Conservation (phyloP, 1,140 invertebrate species). For the Drosophila sturtevanti region DNA sequence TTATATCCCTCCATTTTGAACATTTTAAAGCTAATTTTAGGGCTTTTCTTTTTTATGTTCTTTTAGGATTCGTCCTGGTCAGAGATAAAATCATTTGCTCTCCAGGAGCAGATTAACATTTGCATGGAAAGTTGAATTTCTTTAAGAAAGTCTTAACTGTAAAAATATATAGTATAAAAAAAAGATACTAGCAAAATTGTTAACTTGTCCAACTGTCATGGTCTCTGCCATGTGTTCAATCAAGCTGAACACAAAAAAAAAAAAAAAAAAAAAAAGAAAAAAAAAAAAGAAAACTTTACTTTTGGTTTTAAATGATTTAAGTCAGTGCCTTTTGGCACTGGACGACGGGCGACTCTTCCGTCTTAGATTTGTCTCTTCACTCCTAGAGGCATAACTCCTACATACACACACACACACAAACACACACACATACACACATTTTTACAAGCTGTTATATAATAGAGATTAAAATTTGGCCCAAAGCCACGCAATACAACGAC, state of each 20-base stretch:
- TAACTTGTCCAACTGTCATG: slow-evolving; percentile 47
- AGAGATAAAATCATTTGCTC: too few relatives aligned
- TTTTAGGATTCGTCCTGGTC: too few relatives aligned
- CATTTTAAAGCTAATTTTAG: too few relatives aligned
- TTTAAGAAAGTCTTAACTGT: not conserved
- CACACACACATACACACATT: slow-evolving; percentile 4
- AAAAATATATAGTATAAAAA: not conserved
- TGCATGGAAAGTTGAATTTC: not conserved
- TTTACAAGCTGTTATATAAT: slow-evolving; percentile 45
- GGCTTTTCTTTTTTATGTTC: too few relatives aligned
- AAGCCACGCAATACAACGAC: slow-evolving; percentile 48
- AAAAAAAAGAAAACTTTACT: not conserved
- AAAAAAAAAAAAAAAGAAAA: not conserved
- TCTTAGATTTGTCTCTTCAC: slow-evolving; percentile 50
- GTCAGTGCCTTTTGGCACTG: slow-evolving; percentile 38
- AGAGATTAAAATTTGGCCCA: slow-evolving; percentile 26
- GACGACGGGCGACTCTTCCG: slow-evolving; percentile 47
- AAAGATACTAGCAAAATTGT: not conserved
- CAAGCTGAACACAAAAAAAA: slow-evolving; percentile 4
- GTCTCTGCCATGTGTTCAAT: slow-evolving; percentile 51
- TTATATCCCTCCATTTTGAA: too few relatives aligned
- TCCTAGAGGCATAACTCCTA: not conserved
- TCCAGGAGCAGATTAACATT: too few relatives aligned
- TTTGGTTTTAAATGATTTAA: slow-evolving; percentile 32
- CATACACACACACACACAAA: slow-evolving; percentile 20